Base-by-base conservation (phyloP, 1,140 invertebrate species). In the Papilio glaucus region DNA sequence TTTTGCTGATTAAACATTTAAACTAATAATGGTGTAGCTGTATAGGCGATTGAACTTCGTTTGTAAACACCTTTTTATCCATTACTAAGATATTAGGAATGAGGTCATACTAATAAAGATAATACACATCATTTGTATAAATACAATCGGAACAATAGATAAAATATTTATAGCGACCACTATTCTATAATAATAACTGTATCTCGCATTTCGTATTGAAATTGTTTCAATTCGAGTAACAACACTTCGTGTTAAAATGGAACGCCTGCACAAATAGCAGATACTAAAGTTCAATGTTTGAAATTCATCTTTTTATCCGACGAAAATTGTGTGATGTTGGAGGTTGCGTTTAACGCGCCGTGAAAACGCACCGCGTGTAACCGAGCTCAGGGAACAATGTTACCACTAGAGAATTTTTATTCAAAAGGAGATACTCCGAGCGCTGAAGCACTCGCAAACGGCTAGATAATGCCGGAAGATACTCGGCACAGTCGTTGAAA, bases 361-460 rank as follows among this genome's bases (percentile, higher is more conserved):
- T 69, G 26, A 69, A 69, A 69, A 37, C 42, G 67, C 21, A 49
- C 67, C 29, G 67, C 39, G 41, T 45, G 65, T 26, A 42, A 68
- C 18, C 12, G 41, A 37, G 37, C 62, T 72, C 71, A n/a, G 71
- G 72, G 75, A 77, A 78, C 75, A 81, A 77, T 79, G 76, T 79
- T 77, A 76, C 74, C 76, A 69, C 79, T 77, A 73, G 74, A 79
- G 80, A 85, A 87, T 82, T 89, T 85, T 87, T 86, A 88, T 88
- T 90, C 85, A 86, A 88, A 87, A 89, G 87, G 88, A 89, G 87
- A 89, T 90, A 89, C 84, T 86, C 88, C 84, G 85, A 83, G 85
- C 83, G 78, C 73, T 80, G 76, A 83, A 85, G 85, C 83, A 86
- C 87, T 91, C 80, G 85, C 86, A 89, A 89, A 89, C 85, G 83